Percentiles rank a stretch among this genome's conserved stretches.
Evolutionary conservation across 2,888 invertebrate species (phyloP).

Genomic region (Acrobasis consociella): DNA sequence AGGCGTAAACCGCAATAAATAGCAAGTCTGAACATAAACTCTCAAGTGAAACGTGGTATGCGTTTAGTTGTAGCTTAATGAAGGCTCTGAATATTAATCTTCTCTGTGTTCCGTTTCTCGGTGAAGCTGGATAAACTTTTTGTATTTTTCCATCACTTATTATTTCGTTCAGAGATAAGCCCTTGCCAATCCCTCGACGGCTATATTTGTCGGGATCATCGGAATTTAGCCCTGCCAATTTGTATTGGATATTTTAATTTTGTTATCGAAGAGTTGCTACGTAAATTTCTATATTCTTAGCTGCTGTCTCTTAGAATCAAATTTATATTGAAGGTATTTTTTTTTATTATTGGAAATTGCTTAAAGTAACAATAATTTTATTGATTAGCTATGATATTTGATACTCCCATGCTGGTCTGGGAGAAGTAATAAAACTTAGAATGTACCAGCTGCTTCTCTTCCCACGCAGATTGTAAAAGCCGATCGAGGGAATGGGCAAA

Average conservation of each 20-base stretch:
- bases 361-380: too few species aligned
- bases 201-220: slow-evolving; percentile 13
- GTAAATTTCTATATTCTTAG: background rate
- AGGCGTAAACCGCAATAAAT: too few species aligned
- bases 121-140: slow-evolving; percentile 16
- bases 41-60: too few species aligned
- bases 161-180: slow-evolving; percentile 16
- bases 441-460: too few species aligned
- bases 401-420: too few species aligned
- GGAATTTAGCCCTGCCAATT: slow-evolving; percentile 20
- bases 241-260: slow-evolving; percentile 19
- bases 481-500: too few species aligned
- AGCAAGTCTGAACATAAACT: too few species aligned
- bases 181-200: slow-evolving; percentile 21
- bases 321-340: background rate
- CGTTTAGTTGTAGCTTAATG: background rate
- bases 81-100: slow-evolving; percentile 4
- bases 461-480: too few species aligned
- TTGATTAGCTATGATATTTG: too few species aligned
- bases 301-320: background rate
- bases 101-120: slow-evolving; percentile 1
- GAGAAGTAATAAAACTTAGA: too few species aligned
- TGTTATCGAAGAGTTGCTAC: slow-evolving; percentile 1
- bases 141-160: slow-evolving; percentile 17
- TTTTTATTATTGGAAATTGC: too few species aligned